Conservation (phyloP, 35 echinoderm and acorn worm species). For the Chiridota heheva region DNA sequence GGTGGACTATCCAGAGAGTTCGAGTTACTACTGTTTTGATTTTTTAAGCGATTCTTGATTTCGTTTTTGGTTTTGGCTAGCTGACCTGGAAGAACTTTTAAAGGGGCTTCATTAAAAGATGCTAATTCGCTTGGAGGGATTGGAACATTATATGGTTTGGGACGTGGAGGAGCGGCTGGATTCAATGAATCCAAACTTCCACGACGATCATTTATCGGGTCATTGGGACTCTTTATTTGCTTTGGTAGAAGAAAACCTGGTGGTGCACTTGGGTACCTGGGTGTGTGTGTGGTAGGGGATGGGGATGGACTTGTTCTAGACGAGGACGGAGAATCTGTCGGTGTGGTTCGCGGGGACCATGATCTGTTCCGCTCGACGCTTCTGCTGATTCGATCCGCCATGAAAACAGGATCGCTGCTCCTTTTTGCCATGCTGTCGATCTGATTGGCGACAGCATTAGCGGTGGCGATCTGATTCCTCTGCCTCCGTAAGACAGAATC, state of each 20-base stretch:
- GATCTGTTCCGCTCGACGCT: constrained; percentile 24
- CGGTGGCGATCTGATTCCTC: neutral
- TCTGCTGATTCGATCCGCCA: constrained; percentile 12
- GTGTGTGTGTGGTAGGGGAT: constrained; percentile 30
- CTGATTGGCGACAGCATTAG: no score
- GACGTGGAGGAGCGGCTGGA: constrained; percentile 5
- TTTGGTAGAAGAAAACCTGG: constrained; percentile 82
- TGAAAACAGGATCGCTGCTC: neutral
- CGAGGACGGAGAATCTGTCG: constrained; percentile 1
- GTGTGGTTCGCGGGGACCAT: constrained; percentile 24
- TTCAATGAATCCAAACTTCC: neutral
- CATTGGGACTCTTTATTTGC: constrained; percentile 59
- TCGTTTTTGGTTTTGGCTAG: constrained; percentile 76
- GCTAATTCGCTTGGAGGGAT: constrained; percentile 56
- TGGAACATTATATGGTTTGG: constrained; percentile 66
- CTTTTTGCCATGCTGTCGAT: constrained; percentile 13
- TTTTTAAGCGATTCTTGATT: constrained; percentile 46
- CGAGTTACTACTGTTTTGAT: neutral
- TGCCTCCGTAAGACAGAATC: constrained; percentile 43
- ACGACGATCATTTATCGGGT: constrained; percentile 7
- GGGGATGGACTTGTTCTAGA: constrained; percentile 28
- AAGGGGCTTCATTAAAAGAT: constrained; percentile 48
- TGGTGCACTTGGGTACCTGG: constrained; percentile 64
- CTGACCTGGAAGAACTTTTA: constrained; percentile 74
- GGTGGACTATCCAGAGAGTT: constrained; percentile 33